phyloP scores from a whole-genome alignment of 2,113 vertebrate species.

The Chauna torquata region DNA sequence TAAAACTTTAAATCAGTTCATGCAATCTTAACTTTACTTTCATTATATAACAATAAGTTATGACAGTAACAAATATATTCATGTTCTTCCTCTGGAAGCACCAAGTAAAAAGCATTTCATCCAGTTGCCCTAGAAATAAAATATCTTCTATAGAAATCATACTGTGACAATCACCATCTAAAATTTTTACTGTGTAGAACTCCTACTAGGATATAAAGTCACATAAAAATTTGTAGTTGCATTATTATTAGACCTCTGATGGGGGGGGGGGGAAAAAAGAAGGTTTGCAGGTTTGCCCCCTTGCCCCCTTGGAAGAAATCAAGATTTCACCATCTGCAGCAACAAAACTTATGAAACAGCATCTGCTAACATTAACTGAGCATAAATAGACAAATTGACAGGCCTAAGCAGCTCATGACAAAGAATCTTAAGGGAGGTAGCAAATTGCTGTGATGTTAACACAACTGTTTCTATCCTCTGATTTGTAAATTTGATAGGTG shows the following conservation, averaged over 20 bases:
- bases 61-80: neutral
- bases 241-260: neutral
- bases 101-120: neutral
- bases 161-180: neutral
- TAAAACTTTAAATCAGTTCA: neutral
- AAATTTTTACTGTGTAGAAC: neutral
- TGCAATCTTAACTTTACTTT: neutral
- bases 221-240: neutral
- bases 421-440: neutral
- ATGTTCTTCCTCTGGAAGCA: neutral
- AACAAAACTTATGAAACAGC: neutral
- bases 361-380: neutral
- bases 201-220: neutral
- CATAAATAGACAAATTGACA: neutral
- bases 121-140: neutral
- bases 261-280: neutral
- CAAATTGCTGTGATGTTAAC: neutral
- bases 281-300: too few relatives aligned
- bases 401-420: neutral
- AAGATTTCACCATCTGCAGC: neutral
- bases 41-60: neutral
- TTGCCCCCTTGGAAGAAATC: neutral
- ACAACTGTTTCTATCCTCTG: neutral
- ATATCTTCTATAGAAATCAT: neutral
- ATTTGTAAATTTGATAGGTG: neutral